phyloP scores from a whole-genome alignment of 2,888 invertebrate species.

The Ochropleura plecta region DNA sequence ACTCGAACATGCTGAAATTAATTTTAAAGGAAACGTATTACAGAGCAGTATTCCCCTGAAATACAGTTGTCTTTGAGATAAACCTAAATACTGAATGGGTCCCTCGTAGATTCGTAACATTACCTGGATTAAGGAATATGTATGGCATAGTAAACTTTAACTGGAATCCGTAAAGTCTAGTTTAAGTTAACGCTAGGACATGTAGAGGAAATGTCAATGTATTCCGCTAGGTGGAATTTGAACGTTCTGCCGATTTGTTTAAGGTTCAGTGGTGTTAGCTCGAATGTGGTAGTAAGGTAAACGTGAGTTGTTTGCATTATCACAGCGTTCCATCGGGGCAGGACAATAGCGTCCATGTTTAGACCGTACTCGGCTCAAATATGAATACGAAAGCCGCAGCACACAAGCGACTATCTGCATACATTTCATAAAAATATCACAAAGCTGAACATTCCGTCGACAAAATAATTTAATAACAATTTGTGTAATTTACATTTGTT shows the following conservation, averaged over 20 bases:
- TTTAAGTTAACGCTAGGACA: slow-evolving; percentile 25
- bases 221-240: slow-evolving; percentile 41
- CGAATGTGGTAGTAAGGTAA: slow-evolving; percentile 38
- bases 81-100: slow-evolving; percentile 59
- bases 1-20: slow-evolving; percentile 24
- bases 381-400: slow-evolving; percentile 56
- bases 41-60: slow-evolving; percentile 45
- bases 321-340: slow-evolving; percentile 56
- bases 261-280: slow-evolving; percentile 34
- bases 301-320: slow-evolving; percentile 61
- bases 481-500: slow-evolving; percentile 39
- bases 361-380: slow-evolving; percentile 58
- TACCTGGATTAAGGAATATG: slow-evolving; percentile 39
- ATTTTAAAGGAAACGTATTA: slow-evolving; percentile 27
- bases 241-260: slow-evolving; percentile 12
- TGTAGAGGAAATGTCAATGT: slow-evolving; percentile 32
- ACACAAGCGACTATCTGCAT: slow-evolving; percentile 39
- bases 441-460: slow-evolving; percentile 28
- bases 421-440: slow-evolving; percentile 32
- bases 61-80: slow-evolving; percentile 59
- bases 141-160: slow-evolving; percentile 47
- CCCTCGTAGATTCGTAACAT: slow-evolving; percentile 34
- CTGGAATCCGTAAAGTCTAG: slow-evolving; percentile 36
- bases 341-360: slow-evolving; percentile 59
- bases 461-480: slow-evolving; percentile 36